Evolutionary conservation across 2,113 vertebrate species (phyloP).

Genomic region (Gnathochromis pfefferi): DNA sequence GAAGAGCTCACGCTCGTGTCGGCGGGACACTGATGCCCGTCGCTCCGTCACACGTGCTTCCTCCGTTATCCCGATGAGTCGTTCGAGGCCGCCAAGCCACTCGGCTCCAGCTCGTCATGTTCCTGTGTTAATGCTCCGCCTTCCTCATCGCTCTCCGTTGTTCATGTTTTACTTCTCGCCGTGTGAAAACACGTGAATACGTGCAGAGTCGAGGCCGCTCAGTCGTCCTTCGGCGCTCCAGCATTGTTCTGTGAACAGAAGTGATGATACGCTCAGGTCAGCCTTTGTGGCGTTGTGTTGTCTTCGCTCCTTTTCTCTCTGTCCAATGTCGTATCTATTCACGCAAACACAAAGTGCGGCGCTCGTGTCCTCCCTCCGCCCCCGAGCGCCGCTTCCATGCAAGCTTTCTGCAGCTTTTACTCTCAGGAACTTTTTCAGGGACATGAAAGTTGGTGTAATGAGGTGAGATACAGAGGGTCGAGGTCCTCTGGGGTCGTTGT

Average conservation of each 20-base stretch:
- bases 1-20: background rate
- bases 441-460: background rate
- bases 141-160: background rate
- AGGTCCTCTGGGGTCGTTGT: background rate
- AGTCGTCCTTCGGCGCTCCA: background rate
- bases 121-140: background rate
- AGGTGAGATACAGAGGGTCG: background rate
- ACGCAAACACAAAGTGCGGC: background rate
- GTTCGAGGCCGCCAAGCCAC: background rate
- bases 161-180: background rate
- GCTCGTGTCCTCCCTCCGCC: background rate
- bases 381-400: background rate
- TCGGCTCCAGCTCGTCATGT: background rate
- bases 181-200: background rate
- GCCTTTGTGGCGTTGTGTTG: background rate
- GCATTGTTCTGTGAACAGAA: background rate
- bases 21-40: background rate
- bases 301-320: background rate
- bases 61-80: background rate
- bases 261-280: fast-evolving
- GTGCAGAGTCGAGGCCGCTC: background rate
- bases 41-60: background rate
- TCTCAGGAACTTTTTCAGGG: background rate
- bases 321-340: background rate
- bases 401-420: background rate